Evolutionary conservation across 2,888 invertebrate species (phyloP), one percentile per base, ranked within the genome.

Genomic region (Ctena decussata): DNA sequence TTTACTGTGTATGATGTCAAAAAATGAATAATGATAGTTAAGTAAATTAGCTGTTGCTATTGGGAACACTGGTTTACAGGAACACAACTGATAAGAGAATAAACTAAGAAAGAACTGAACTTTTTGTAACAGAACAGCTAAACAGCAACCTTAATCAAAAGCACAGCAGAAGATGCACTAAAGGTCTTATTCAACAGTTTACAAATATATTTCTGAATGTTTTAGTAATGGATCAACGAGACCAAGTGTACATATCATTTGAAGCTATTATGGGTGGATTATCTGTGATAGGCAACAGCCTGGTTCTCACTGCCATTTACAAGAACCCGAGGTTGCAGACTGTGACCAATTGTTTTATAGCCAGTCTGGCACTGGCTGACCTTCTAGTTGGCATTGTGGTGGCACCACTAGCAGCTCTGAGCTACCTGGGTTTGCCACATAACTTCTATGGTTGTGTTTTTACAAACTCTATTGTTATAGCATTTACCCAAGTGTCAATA

Each of bases 401-500:
- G 27, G 92, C 93, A 15, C 94, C 94, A 27, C 69, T 91, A 30
- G 93, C 93, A 8, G 91, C 93, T 15, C 82, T 93, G 0, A 91
- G 91, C 69, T 93, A 89, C 80, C 82, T 91, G 6, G 94, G 94
- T 18, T 77, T 93, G 24, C 93, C 94, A 18, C 71, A 82, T 15
- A 69, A 94, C 69, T 94, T 93, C 74, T 89, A 92, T 35, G 93
- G 93, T 57, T 94, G 94, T 86, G 92, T 94, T 12, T 91, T 95
- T 65, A 91, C 94, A n/a, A 95, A 95, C 84, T 93, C 93, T 2
- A 86, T 93, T 24, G 91, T 95, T 30, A 90, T 95, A 30, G 89
- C 95, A 44, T 91, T 95, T 77, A 95, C 95, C 3, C 95, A 95
- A 83, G 92, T 94, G 70, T 95, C 95, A 35, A 94, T 95, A 57